Conservation (phyloP, 2,113 vertebrate genomes). For the Clarias gariepinus region DNA sequence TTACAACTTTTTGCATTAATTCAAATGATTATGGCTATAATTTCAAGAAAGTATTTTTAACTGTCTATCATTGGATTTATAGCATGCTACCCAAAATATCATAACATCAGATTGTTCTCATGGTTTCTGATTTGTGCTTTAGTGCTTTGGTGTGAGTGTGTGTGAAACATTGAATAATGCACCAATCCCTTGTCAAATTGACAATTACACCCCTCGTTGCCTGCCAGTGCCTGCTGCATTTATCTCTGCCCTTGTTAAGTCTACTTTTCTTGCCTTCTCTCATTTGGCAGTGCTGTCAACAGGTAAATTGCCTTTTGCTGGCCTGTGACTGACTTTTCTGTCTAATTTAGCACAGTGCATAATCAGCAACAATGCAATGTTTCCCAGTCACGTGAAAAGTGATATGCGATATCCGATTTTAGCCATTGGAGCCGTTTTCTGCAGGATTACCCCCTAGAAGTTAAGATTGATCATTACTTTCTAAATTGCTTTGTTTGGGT, state of each 20-base stretch:
- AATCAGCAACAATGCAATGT: conserved; percentile 40
- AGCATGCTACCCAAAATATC: background rate
- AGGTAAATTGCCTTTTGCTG: conserved; percentile 59
- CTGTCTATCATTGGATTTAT: background rate
- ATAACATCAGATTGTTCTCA: background rate
- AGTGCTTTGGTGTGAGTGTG: conserved; percentile 18
- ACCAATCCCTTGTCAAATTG: conserved; percentile 47
- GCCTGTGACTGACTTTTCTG: conserved; percentile 49
- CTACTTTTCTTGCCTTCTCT: conserved; percentile 39
- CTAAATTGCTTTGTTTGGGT: background rate
- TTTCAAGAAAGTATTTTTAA: background rate
- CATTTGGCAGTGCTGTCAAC: conserved; percentile 54
- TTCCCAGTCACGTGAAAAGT: conserved; percentile 24
- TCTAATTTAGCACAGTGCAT: conserved; percentile 46
- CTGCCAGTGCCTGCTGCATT: conserved; percentile 42
- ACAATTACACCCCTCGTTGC: conserved; percentile 53
- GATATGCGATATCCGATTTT: conserved; percentile 30
- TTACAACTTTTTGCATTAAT: background rate
- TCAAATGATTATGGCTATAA: background rate
- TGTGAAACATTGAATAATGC: conserved; percentile 45
- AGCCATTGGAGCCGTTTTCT: background rate
- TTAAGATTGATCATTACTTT: conserved; percentile 35
- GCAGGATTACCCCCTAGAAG: background rate
- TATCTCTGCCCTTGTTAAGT: conserved; percentile 44
- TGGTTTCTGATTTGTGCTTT: background rate